These are phyloP conservation scores for Listrodromus nycthemerus DNA, from an alignment of 2,888 invertebrate genomes.

Conservation along the genomic window DNA sequence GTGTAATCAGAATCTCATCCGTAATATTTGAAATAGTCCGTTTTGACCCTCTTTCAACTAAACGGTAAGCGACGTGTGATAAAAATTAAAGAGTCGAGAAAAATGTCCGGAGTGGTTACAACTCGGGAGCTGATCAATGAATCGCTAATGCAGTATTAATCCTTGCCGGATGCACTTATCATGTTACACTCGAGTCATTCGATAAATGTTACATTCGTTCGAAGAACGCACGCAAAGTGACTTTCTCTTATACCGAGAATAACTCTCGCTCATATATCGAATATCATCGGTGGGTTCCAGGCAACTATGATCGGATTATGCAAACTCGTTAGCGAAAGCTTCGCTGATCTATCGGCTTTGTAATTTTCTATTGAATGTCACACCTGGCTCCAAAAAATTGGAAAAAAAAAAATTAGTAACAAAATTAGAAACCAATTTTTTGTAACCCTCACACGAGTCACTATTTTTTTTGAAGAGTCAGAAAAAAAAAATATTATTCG, in stretches of 20 bases:
- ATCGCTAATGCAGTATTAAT: not conserved
- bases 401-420: not conserved
- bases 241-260: slow-evolving; percentile 50
- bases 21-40: not conserved
- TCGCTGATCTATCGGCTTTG: not conserved
- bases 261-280: slow-evolving; percentile 45
- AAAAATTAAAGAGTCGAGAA: not conserved
- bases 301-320: slow-evolving; percentile 35
- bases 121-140: not conserved
- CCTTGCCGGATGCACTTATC: not conserved
- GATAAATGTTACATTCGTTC: slow-evolving; percentile 27
- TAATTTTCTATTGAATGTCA: not conserved
- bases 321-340: slow-evolving; percentile 26
- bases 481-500: too few species aligned
- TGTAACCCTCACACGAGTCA: too few species aligned
- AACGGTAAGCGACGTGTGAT: not conserved
- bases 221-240: slow-evolving; percentile 36
- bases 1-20: slow-evolving; percentile 4
- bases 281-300: slow-evolving; percentile 35
- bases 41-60: too few species aligned
- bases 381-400: not conserved
- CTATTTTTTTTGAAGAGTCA: too few species aligned
- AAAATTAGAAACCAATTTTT: too few species aligned
- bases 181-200: slow-evolving; percentile 9
- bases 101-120: not conserved